Evolutionary conservation across 1,140 invertebrate species (phyloP).

Genomic region (Babylonia areolata): DNA sequence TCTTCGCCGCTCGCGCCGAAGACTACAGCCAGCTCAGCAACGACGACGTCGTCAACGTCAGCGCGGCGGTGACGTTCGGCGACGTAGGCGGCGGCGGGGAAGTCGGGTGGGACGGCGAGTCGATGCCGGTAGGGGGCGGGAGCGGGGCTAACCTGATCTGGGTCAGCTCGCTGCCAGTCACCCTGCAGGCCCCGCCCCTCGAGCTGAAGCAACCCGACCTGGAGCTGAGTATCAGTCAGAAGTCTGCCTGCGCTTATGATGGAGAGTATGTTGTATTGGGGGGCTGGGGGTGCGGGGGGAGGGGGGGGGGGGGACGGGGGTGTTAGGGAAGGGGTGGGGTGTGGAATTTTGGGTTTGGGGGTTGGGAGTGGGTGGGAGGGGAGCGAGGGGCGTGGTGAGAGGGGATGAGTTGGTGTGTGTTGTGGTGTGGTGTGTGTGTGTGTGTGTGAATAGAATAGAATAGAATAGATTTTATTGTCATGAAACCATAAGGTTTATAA

Average conservation of each 20-base stretch:
- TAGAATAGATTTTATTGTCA: no score
- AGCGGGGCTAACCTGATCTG: constrained; percentile 25
- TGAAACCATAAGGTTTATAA: no score
- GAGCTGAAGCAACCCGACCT: constrained; percentile 22
- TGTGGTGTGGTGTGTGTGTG: no score
- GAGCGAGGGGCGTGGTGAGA: no score
- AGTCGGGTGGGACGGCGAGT: background rate
- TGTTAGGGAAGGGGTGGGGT: no score
- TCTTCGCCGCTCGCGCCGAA: background rate
- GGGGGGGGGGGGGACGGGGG: no score
- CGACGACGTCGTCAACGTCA: constrained; percentile 10
- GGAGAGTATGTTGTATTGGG: background rate
- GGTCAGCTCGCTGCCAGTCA: constrained; percentile 24
- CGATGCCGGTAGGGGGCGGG: background rate
- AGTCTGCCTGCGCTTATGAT: constrained; percentile 26
- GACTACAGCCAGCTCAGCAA: constrained; percentile 36
- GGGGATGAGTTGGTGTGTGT: no score
- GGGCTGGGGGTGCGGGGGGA: no score
- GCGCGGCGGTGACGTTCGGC: constrained; percentile 20
- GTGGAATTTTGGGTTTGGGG: no score
- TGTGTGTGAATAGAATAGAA: no score
- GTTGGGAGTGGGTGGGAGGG: no score
- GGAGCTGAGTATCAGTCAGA: background rate
- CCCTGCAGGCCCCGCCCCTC: constrained; percentile 26
- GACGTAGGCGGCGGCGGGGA: background rate